These are phyloP conservation scores for Dreissena rostriformis DNA, from an alignment of 1,140 invertebrate genomes.

Conservation along the genomic window DNA sequence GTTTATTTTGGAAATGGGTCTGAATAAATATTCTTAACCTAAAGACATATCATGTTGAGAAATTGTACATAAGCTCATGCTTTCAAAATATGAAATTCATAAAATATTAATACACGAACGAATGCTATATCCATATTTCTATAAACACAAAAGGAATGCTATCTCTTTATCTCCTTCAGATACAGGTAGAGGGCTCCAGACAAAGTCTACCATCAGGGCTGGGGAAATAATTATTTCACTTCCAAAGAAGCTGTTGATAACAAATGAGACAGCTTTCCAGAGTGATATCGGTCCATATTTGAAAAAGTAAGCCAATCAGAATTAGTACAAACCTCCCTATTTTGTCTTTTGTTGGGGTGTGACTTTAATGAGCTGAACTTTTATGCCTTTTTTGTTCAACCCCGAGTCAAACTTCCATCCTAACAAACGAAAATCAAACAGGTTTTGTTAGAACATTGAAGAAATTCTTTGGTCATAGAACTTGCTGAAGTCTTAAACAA, in stretches of 20 bases:
- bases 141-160: no score
- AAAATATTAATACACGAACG: no score
- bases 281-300: slow-evolving; percentile 61
- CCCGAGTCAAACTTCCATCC: neutral
- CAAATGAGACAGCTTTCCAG: slow-evolving; percentile 81
- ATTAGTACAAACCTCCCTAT: neutral
- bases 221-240: slow-evolving; percentile 84
- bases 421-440: neutral
- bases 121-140: no score
- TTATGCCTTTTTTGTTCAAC: neutral
- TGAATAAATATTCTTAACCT: no score
- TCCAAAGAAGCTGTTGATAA: slow-evolving; percentile 84
- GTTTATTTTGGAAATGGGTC: no score
- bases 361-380: neutral
- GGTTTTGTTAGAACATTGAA: no score
- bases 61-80: no score
- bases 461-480: no score
- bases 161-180: slow-evolving; percentile 62
- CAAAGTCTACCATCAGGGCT: slow-evolving; percentile 81
- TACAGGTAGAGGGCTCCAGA: slow-evolving; percentile 85
- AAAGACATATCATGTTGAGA: no score
- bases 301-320: slow-evolving; percentile 59
- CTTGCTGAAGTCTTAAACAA: no score
- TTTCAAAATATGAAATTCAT: no score
- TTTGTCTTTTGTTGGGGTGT: no score